Percentiles rank a stretch among this genome's conserved stretches.
Evolutionary conservation across 2,113 vertebrate genomes (phyloP).

Genomic region (Laterallus jamaicensis): DNA sequence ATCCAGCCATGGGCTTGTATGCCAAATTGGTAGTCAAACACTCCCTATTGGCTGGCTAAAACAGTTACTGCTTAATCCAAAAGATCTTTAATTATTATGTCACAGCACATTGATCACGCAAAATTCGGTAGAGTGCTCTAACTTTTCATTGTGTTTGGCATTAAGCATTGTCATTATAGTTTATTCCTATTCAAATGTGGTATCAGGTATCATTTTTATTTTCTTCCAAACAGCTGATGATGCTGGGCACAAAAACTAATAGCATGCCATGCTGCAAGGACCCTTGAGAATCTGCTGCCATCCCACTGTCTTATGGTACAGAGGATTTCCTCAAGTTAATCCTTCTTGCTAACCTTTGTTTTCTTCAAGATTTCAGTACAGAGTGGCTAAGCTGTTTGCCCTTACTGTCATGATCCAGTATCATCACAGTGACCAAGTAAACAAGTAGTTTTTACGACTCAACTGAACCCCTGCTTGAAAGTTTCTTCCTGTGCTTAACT

Average conservation of each 20-base stretch:
- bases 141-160: background rate
- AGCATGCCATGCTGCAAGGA: background rate
- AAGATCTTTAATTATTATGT: background rate
- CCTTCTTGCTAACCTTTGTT: background rate
- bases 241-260: background rate
- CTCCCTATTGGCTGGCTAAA: background rate
- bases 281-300: background rate
- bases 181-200: background rate
- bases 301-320: background rate
- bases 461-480: background rate
- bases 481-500: background rate
- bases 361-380: background rate
- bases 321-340: background rate
- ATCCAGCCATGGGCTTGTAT: background rate
- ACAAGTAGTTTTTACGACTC: background rate
- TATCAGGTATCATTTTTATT: background rate
- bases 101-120: background rate
- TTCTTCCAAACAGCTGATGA: background rate
- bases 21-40: constrained; percentile 18
- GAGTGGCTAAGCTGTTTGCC: background rate
- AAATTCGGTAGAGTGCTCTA: background rate
- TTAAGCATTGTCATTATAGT: background rate
- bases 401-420: background rate
- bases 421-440: background rate
- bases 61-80: constrained; percentile 1